A percentile compares a stretch with the other conserved stretches of the same genome.
Evolutionary conservation across 2,888 invertebrate species (phyloP).

Genomic region (Odontocerum albicorne): DNA sequence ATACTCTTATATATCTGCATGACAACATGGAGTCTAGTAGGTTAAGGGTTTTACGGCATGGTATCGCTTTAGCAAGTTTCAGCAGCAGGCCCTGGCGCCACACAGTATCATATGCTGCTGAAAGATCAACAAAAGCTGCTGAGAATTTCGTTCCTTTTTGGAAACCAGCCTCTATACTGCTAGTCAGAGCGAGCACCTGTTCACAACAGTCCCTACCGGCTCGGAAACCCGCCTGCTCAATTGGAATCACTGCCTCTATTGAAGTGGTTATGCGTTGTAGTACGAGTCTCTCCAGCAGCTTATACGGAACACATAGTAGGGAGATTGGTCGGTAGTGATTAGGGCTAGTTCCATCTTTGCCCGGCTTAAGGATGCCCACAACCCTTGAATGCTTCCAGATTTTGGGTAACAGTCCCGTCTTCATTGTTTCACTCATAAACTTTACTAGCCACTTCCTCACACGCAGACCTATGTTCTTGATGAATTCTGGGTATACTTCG

Average conservation of each 20-base stretch:
- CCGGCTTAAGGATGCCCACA: too few relatives aligned
- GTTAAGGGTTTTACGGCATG: background rate
- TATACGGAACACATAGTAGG: constrained; percentile 2
- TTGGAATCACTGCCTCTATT: constrained; percentile 8
- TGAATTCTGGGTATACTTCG: too few relatives aligned
- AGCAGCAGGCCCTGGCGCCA: constrained; percentile 1
- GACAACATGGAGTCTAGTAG: background rate
- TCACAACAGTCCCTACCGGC: too few relatives aligned
- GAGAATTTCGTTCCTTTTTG: constrained; percentile 1
- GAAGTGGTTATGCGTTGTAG: constrained; percentile 4
- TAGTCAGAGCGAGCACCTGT: too few relatives aligned
- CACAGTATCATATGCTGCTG: constrained; percentile 3
- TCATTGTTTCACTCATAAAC: too few relatives aligned
- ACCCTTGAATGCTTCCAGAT: too few relatives aligned
- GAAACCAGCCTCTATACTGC: constrained; percentile 3
- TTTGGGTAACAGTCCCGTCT: too few relatives aligned
- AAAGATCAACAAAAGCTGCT: constrained; percentile 4
- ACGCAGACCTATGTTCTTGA: too few relatives aligned
- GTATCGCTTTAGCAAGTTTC: constrained; percentile 3
- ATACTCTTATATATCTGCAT: background rate
- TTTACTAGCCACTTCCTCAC: too few relatives aligned
- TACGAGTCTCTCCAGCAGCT: constrained; percentile 6
- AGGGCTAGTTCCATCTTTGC: background rate
- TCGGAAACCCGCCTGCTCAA: constrained; percentile 4
- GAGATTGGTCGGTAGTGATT: constrained; percentile 5